phyloP scores from a whole-genome alignment of 1,140 invertebrate genomes.

The Muscidifurax raptorellus region DNA sequence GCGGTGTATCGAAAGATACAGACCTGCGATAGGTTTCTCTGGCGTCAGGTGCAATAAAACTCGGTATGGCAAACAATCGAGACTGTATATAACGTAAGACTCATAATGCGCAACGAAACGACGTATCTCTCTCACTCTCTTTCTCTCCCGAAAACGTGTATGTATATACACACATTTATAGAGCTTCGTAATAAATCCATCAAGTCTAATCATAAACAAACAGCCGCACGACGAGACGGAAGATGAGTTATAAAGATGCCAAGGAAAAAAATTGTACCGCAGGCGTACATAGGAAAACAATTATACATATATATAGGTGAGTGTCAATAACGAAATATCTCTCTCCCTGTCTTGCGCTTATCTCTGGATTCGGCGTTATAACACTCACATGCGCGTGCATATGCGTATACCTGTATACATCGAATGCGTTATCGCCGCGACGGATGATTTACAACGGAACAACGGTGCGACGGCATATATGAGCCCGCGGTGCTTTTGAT shows the following conservation, averaged over 20 bases:
- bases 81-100: too few relatives aligned
- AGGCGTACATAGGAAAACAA: slow-evolving; percentile 17
- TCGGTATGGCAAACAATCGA: too few relatives aligned
- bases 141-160: too few relatives aligned
- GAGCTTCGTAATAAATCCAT: slow-evolving; percentile 36
- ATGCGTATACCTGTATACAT: not conserved
- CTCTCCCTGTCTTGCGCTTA: slow-evolving; percentile 4
- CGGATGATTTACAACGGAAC: slow-evolving; percentile 31
- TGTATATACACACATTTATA: too few relatives aligned
- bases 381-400: not conserved
- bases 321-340: slow-evolving; percentile 22
- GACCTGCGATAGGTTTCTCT: too few relatives aligned
- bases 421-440: not conserved
- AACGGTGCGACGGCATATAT: not conserved
- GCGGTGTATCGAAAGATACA: too few relatives aligned
- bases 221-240: not conserved
- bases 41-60: too few relatives aligned
- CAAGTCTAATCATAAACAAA: slow-evolving; percentile 14
- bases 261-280: not conserved
- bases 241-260: not conserved
- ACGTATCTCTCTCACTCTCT: too few relatives aligned
- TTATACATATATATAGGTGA: not conserved
- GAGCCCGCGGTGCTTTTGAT: slow-evolving; percentile 43
- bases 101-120: too few relatives aligned
- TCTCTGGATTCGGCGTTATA: not conserved